Percentiles rank a stretch among this genome's conserved stretches.
Evolutionary conservation across 2,113 vertebrate species (phyloP).

Genomic region (Verasper variegatus): DNA sequence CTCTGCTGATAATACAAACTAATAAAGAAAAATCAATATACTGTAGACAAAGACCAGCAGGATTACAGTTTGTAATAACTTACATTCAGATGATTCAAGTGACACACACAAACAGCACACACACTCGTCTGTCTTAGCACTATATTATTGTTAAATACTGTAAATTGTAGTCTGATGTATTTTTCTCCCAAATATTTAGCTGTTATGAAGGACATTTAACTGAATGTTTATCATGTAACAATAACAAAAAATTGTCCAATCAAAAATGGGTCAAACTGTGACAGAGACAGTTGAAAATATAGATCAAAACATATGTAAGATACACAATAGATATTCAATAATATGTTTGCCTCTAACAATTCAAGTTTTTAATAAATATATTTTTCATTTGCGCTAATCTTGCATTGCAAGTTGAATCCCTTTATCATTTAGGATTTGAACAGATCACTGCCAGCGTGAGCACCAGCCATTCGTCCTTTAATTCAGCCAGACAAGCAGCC

Average conservation of each 20-base stretch:
- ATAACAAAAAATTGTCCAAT: background rate
- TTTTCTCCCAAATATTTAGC: background rate
- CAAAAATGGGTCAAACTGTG: constrained; percentile 21
- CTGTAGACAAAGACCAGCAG: constrained; percentile 72
- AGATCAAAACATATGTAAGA: background rate
- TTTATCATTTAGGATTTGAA: constrained; percentile 48
- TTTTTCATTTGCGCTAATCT: constrained; percentile 14
- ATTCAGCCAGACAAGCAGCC: constrained; percentile 16
- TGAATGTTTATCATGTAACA: background rate
- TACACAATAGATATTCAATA: constrained; percentile 5
- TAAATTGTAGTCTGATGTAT: constrained; percentile 1
- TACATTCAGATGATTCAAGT: constrained; percentile 88
- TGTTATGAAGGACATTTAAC: background rate
- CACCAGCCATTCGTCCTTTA: constrained; percentile 27
- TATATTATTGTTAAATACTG: constrained; percentile 35
- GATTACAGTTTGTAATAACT: constrained; percentile 77
- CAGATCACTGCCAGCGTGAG: constrained; percentile 63
- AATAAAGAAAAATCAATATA: constrained; percentile 65
- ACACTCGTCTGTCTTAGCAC: constrained; percentile 51
- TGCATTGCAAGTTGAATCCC: constrained; percentile 26
- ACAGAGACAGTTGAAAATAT: constrained; percentile 45
- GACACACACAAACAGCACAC: constrained; percentile 70
- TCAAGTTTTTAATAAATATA: constrained; percentile 14
- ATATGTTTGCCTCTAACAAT: constrained; percentile 13
- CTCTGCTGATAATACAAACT: constrained; percentile 19